Evolutionary conservation across 2,888 invertebrate genomes (phyloP).

Genomic region (Amiota mariae): DNA sequence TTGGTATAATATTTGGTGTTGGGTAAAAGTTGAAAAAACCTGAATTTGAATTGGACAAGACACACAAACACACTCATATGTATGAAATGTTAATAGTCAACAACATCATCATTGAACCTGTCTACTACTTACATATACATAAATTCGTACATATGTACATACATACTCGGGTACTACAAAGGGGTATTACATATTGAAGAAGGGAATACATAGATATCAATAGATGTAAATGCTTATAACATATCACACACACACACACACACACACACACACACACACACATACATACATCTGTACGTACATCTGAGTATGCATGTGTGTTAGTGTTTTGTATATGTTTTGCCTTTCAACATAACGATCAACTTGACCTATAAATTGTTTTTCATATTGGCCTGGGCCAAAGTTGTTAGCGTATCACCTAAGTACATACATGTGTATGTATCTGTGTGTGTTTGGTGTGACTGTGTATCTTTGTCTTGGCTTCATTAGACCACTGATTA

Average conservation of each 20-base stretch:
- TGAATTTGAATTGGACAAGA: background rate
- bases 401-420: background rate
- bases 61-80: background rate
- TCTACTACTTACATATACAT: background rate
- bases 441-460: background rate
- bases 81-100: background rate
- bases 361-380: slow-evolving; percentile 69
- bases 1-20: background rate
- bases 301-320: background rate
- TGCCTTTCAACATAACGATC: slow-evolving; percentile 47
- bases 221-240: background rate
- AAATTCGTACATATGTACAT: no score
- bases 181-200: no score
- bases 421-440: background rate
- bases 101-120: slow-evolving; percentile 10
- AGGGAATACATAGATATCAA: slow-evolving; percentile 4
- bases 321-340: no score
- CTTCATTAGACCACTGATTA: no score
- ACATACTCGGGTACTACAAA: no score
- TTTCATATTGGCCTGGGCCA: slow-evolving; percentile 63
- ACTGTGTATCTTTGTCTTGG: background rate
- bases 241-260: background rate
- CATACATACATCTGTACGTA: slow-evolving; percentile 34
- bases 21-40: slow-evolving; percentile 25
- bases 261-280: slow-evolving; percentile 29